Percentiles rank a stretch among this genome's conserved stretches.
phyloP scores from a whole-genome alignment of 2,113 vertebrate genomes.

The Prinia subflava region DNA sequence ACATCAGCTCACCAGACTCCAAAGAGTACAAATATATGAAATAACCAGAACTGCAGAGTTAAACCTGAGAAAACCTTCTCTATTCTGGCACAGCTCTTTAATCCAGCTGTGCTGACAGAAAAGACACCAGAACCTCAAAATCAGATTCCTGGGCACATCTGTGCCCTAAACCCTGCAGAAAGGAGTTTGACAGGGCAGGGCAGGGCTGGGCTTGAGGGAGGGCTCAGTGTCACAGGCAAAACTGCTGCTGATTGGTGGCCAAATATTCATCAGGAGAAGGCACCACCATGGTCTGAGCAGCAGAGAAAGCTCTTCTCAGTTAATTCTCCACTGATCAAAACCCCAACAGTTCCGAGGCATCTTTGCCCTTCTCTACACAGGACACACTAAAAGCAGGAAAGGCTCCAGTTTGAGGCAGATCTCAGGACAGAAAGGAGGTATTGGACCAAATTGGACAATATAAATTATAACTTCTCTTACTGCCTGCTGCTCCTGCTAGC shows the following conservation, averaged over 20 bases:
- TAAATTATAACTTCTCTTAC: not conserved
- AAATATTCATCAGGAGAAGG: not conserved
- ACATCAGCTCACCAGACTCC: not conserved
- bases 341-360: not conserved
- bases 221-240: not conserved
- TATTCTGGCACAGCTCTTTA: not conserved
- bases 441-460: not conserved
- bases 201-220: not conserved
- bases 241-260: not conserved
- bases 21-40: not conserved
- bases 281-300: not conserved
- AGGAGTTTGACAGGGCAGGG: not conserved
- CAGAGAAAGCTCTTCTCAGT: not conserved
- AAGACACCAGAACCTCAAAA: not conserved
- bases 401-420: not conserved
- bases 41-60: not conserved
- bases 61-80: not conserved
- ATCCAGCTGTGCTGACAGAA: not conserved
- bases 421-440: not conserved
- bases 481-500: not conserved
- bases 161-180: not conserved
- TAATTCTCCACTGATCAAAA: not conserved
- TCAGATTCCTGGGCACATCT: not conserved
- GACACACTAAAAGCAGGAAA: not conserved
- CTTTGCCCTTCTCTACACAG: not conserved